Evolutionary conservation across 1,140 invertebrate genomes (phyloP).

Genomic region (Oedothorax gibbosus): DNA sequence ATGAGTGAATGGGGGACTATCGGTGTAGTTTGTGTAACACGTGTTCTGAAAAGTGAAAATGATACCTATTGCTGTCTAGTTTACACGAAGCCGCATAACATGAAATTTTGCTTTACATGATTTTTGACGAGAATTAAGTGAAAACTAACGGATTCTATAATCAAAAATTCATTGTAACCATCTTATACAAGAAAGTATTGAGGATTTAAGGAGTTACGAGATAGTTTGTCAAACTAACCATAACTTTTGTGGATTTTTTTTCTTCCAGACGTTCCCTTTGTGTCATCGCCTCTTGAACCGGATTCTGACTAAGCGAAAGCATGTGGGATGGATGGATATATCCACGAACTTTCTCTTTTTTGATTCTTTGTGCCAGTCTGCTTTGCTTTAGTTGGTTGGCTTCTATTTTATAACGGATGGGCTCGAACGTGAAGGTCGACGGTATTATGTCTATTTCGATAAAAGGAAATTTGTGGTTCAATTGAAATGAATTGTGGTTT

Average conservation of each 20-base stretch:
- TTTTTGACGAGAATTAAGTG: no score
- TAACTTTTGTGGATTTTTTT: neutral
- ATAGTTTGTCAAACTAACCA: neutral
- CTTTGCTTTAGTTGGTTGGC: neutral
- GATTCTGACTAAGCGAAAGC: slow-evolving; percentile 42
- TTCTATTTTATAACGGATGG: slow-evolving; percentile 29
- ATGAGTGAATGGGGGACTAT: no score
- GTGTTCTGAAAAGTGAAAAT: no score
- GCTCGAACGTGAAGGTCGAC: neutral
- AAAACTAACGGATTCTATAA: no score
- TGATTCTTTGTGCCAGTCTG: neutral
- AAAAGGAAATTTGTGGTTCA: no score
- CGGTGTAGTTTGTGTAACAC: no score
- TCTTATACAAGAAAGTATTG: no score
- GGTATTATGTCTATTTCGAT: neutral
- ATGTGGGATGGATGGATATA: slow-evolving; percentile 12
- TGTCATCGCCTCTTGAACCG: slow-evolving; percentile 43
- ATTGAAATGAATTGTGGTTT: no score
- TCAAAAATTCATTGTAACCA: no score
- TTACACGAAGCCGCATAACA: no score
- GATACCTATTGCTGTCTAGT: no score
- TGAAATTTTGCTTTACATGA: no score
- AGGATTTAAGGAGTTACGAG: neutral
- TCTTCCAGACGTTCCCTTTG: slow-evolving; percentile 15
- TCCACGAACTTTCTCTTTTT: slow-evolving; percentile 18